Evolutionary conservation across 2,113 vertebrate genomes (phyloP), one percentile per base, ranked within the genome.

Genomic region (Orientallactaga bullata): DNA sequence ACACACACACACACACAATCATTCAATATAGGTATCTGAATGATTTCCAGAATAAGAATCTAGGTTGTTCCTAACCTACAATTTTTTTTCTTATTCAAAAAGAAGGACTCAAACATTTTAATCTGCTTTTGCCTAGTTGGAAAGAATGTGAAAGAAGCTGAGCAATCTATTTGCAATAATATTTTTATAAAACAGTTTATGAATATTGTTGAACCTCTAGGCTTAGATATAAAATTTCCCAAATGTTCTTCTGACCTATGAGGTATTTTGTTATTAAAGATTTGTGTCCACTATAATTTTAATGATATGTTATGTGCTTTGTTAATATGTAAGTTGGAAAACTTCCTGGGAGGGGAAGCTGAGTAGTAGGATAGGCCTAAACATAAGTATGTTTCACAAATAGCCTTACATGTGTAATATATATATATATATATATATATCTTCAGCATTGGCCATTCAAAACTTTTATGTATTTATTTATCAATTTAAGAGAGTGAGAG

Each of bases 161-260:
- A 63, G 24, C 24, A n/a, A 80, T 35, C 55, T 37, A 13, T 6
- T 60, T n/a, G n/a, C 6, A 3, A 28, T 61, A 32, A 35, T 61
- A 30, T 61, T 80, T 80, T 26, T 60, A 35, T 35, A 21, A 26
- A 24, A 17, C 39, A 81, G 32, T 47, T 47, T 47, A 47, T 47
- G 42, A 47, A 47, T 47, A 5, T 47, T 47, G 42, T 5, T 47
- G 42, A 47, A 8, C 42, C 42, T 47, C 42, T 47, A 85, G 37
- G 71, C 90, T 78, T 94, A 77, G 26, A 85, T 58, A 76, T 2
- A 79, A 66, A 63, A 68, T 63, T 80, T 88, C 24, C 39, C 74
- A 37, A 42, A 74, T 35, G 1, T 55, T 94, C 51, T 80, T 17
- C 32, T 90, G 37, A 83, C 32, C 20, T 80, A 23, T 8, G 81